phyloP scores from a whole-genome alignment of 2,888 invertebrate species.

The Netelia inedita region DNA sequence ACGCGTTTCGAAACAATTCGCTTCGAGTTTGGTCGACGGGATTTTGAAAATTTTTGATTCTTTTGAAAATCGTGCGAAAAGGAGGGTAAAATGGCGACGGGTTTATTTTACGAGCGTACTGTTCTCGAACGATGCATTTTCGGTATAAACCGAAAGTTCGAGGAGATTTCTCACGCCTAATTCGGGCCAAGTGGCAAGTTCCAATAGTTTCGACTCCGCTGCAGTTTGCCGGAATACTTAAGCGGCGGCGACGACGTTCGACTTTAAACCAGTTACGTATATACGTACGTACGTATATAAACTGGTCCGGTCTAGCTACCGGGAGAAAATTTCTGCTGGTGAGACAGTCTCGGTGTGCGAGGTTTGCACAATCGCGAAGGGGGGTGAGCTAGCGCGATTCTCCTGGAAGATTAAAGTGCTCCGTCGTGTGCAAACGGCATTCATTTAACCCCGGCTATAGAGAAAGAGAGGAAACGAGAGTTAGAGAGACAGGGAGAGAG shows the following conservation, averaged over 20 bases:
- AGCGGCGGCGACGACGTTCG: slow-evolving; percentile 6
- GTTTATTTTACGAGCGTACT: not conserved
- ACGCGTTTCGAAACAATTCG: too few species aligned
- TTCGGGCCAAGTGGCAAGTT: not conserved
- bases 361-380: slow-evolving; percentile 40
- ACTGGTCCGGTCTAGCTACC: slow-evolving; percentile 8
- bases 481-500: not conserved
- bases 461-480: not conserved
- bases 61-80: too few species aligned
- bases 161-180: not conserved
- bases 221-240: not conserved
- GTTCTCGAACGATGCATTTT: not conserved
- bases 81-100: not conserved
- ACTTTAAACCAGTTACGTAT: slow-evolving; percentile 19
- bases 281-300: slow-evolving; percentile 2
- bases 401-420: slow-evolving; percentile 78
- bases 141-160: not conserved
- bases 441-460: slow-evolving; percentile 27
- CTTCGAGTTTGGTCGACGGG: too few species aligned
- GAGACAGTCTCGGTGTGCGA: slow-evolving; percentile 20
- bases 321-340: slow-evolving; percentile 27
- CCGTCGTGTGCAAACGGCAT: slow-evolving; percentile 60
- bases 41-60: too few species aligned
- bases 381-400: slow-evolving; percentile 53
- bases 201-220: not conserved